Conservation (phyloP, 2,113 vertebrate genomes). For the Cochlearius cochlearius region DNA sequence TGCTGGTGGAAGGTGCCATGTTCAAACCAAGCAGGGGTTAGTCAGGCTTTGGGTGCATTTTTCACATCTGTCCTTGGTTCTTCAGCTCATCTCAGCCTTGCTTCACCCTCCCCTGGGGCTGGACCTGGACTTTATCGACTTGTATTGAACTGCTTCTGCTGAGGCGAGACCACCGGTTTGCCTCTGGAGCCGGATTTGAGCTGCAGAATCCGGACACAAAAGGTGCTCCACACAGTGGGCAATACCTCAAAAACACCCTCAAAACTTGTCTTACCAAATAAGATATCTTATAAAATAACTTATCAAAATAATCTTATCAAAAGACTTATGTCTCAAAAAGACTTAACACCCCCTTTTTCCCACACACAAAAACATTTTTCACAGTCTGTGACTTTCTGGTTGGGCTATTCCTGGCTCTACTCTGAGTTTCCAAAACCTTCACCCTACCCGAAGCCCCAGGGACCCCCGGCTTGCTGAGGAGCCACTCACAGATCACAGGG, state of each 20-base stretch:
- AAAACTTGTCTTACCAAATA: too few relatives aligned
- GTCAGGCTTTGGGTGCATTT: not conserved
- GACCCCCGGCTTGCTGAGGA: not conserved
- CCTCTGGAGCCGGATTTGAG: not conserved
- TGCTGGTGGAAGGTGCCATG: too few relatives aligned
- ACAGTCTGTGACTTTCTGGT: not conserved
- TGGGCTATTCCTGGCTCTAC: not conserved
- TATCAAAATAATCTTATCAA: too few relatives aligned
- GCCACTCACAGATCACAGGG: not conserved
- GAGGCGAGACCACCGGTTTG: not conserved
- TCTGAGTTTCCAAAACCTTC: not conserved
- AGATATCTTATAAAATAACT: too few relatives aligned
- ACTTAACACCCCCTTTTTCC: too few relatives aligned
- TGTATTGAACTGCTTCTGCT: not conserved
- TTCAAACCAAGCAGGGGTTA: not conserved
- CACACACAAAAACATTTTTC: not conserved
- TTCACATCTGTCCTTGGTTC: not conserved
- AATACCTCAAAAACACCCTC: too few relatives aligned
- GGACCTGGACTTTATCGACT: accelerated
- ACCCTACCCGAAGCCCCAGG: not conserved
- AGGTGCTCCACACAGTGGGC: not conserved
- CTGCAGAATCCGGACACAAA: not conserved
- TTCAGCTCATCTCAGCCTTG: not conserved
- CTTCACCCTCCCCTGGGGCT: not conserved
- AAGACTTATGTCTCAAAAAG: too few relatives aligned